Evolutionary conservation across 1,140 invertebrate species (phyloP).

Genomic region (Plodia interpunctella): DNA sequence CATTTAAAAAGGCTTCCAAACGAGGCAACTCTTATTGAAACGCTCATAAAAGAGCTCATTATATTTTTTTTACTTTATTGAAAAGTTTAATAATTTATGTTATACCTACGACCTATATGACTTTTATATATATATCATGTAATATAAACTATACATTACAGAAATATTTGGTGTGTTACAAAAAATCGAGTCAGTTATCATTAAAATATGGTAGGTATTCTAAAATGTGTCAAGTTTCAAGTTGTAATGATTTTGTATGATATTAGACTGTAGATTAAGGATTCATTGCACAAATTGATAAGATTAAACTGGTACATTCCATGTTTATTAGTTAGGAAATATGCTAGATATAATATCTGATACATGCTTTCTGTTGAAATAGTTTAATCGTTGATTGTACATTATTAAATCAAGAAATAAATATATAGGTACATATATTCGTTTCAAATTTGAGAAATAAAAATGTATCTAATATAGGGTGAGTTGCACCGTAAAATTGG

Average conservation of each 20-base stretch:
- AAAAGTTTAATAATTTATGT: not conserved
- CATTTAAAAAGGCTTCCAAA: no score
- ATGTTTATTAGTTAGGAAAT: not conserved
- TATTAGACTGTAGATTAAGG: not conserved
- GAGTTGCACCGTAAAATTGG: no score
- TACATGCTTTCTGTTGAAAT: not conserved
- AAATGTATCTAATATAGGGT: no score
- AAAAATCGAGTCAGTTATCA: constrained; percentile 1
- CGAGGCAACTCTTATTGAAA: no score
- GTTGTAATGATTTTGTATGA: not conserved
- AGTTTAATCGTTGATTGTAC: not conserved
- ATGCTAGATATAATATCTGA: not conserved
- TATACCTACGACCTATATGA: no score
- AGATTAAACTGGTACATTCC: not conserved
- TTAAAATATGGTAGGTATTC: not conserved
- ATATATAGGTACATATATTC: no score
- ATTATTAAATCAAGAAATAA: not conserved
- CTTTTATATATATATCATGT: no score
- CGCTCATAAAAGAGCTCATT: no score
- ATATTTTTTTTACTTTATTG: not conserved
- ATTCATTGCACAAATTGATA: not conserved
- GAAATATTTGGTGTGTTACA: not conserved
- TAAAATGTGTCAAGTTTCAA: constrained; percentile 6
- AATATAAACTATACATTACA: no score
- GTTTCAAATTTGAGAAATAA: no score